These are phyloP conservation scores for Ceraclea dissimilis DNA, from an alignment of 2,888 invertebrate genomes.

Conservation along the genomic window DNA sequence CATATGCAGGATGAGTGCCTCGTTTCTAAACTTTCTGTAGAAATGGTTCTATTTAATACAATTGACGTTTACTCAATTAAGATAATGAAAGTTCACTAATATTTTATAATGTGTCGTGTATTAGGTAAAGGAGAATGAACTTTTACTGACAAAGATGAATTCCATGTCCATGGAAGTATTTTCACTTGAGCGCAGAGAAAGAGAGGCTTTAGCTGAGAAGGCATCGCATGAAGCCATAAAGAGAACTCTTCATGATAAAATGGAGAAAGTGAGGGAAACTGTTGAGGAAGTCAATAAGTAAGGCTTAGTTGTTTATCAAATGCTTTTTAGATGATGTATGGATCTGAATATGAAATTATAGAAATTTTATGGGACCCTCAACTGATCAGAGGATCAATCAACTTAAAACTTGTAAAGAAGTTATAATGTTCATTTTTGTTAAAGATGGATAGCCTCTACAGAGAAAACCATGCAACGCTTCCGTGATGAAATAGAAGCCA, in stretches of 20 bases:
- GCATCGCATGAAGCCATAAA: slow-evolving; percentile 9
- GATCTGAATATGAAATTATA: no score
- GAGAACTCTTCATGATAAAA: neutral
- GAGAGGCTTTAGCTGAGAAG: slow-evolving; percentile 1
- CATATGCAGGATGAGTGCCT: no score
- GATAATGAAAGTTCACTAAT: no score
- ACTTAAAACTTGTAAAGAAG: no score
- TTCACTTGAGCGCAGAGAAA: slow-evolving; percentile 1
- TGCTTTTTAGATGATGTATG: neutral
- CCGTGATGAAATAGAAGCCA: neutral
- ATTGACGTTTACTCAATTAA: no score
- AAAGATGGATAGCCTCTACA: neutral
- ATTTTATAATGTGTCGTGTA: no score
- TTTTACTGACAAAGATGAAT: slow-evolving; percentile 9
- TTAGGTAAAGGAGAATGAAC: slow-evolving; percentile 12
- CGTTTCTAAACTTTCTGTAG: no score
- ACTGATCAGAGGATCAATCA: no score
- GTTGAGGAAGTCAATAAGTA: neutral
- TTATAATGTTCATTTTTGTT: no score
- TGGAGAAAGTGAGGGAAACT: neutral
- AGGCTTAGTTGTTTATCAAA: neutral
- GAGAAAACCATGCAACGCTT: neutral
- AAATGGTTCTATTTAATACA: no score
- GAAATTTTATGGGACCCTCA: no score
- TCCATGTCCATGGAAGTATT: neutral